phyloP scores from a whole-genome alignment of 2,797 vertebrate species.

The Microctenopoma lineatum region DNA sequence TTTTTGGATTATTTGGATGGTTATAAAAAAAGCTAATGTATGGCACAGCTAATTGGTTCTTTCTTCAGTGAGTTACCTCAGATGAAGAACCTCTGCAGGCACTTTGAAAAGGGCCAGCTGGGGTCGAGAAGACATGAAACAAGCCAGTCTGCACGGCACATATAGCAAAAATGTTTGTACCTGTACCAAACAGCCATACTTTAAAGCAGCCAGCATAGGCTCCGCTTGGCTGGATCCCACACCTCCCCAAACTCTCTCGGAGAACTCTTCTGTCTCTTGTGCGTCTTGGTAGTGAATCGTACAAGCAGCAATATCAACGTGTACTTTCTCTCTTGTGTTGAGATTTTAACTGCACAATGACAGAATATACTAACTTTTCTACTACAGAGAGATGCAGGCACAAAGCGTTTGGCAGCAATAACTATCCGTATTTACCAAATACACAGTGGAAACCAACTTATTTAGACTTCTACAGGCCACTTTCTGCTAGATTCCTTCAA shows the following conservation, averaged over 20 bases:
- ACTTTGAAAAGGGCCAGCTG: background rate
- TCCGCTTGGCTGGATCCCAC: background rate
- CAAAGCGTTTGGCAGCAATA: too few species aligned
- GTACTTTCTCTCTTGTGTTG: background rate
- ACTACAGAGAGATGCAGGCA: too few species aligned
- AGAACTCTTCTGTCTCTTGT: background rate
- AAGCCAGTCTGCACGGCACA: background rate
- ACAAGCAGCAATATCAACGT: background rate
- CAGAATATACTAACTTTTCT: too few species aligned
- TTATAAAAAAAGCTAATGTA: constrained; percentile 9
- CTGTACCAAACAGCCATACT: background rate
- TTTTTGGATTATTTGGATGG: background rate
- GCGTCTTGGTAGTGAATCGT: background rate
- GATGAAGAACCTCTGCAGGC: background rate
- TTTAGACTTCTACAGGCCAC: too few species aligned
- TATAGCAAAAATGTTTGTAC: background rate
- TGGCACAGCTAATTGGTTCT: constrained; percentile 20
- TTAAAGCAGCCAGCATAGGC: too few species aligned
- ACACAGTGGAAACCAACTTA: too few species aligned
- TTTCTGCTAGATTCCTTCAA: too few species aligned
- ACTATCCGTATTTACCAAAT: too few species aligned
- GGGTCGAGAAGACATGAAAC: background rate
- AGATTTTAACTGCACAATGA: too few species aligned
- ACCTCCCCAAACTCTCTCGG: background rate
- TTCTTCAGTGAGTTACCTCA: constrained; percentile 1